phyloP scores from a whole-genome alignment of 2,797 vertebrate species.

The Leucoraja ocellata region DNA sequence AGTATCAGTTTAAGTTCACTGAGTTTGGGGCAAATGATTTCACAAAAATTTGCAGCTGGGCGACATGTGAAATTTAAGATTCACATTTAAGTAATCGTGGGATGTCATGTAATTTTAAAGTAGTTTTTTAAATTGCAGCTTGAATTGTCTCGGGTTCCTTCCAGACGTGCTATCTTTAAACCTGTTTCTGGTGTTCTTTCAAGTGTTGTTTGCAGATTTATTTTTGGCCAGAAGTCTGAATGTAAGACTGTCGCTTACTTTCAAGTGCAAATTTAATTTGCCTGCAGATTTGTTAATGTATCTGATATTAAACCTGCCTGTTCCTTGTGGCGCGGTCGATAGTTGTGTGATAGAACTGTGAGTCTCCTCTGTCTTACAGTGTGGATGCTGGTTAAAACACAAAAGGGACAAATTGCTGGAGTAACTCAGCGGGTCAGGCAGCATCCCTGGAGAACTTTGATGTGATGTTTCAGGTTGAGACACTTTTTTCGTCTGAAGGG shows the following conservation, averaged over 20 bases:
- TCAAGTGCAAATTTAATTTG: neutral
- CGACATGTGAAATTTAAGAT: neutral
- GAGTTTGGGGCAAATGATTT: neutral
- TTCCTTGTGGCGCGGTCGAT: neutral
- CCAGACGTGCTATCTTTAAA: neutral
- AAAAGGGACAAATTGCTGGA: no score
- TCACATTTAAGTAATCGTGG: neutral
- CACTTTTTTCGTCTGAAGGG: no score
- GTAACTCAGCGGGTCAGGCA: no score
- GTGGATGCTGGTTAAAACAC: no score
- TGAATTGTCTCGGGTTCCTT: neutral
- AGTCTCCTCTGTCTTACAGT: neutral
- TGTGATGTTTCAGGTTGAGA: no score
- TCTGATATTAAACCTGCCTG: neutral
- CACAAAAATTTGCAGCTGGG: neutral
- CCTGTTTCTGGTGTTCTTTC: neutral
- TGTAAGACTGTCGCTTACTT: neutral
- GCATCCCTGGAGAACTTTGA: no score
- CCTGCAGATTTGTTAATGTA: neutral
- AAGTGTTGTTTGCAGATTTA: neutral
- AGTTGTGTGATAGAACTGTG: neutral
- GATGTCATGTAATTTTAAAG: neutral
- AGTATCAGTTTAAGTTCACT: neutral
- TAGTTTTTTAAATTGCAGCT: neutral
- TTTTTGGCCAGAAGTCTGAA: neutral